Percentiles rank a stretch among this genome's conserved stretches.
Conservation (phyloP, 2,888 invertebrate genomes). For the Xestia rhomboidea region DNA sequence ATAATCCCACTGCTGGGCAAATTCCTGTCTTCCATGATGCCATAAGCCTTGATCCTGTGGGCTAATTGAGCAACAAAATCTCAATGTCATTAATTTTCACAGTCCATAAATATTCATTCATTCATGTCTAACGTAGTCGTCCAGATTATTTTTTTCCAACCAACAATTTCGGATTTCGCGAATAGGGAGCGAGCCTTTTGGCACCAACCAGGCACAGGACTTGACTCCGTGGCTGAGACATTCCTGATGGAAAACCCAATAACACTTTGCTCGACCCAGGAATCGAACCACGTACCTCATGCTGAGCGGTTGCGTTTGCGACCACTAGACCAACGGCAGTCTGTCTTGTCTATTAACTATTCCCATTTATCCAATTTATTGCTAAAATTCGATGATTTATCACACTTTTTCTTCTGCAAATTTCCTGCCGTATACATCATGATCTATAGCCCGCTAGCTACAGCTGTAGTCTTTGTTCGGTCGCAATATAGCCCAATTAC, state of each 20-base stretch:
- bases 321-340: too few species aligned
- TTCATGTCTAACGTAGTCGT: not conserved
- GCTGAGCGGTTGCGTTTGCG: too few species aligned
- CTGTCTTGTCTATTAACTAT: too few species aligned
- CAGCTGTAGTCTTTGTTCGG: conserved; percentile 52
- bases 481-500: conserved; percentile 68
- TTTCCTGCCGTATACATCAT: not conserved
- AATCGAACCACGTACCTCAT: too few species aligned
- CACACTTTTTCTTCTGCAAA: conserved; percentile 25
- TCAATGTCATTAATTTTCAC: not conserved
- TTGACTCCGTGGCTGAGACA: too few species aligned
- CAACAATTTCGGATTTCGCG: too few species aligned
- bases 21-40: not conserved
- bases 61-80: not conserved
- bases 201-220: too few species aligned
- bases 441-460: conserved; percentile 38
- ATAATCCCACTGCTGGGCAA: not conserved
- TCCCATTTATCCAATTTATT: not conserved
- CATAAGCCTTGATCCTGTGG: not conserved
- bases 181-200: too few species aligned
- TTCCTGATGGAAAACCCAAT: too few species aligned
- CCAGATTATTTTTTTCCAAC: not conserved
- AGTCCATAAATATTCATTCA: not conserved
- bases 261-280: too few species aligned
- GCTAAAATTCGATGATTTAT: not conserved